A percentile compares a stretch with the other conserved stretches of the same genome.
These are phyloP conservation scores for Pantherophis vulpinus DNA, from an alignment of 2,797 vertebrate genomes.

Conservation along the genomic window DNA sequence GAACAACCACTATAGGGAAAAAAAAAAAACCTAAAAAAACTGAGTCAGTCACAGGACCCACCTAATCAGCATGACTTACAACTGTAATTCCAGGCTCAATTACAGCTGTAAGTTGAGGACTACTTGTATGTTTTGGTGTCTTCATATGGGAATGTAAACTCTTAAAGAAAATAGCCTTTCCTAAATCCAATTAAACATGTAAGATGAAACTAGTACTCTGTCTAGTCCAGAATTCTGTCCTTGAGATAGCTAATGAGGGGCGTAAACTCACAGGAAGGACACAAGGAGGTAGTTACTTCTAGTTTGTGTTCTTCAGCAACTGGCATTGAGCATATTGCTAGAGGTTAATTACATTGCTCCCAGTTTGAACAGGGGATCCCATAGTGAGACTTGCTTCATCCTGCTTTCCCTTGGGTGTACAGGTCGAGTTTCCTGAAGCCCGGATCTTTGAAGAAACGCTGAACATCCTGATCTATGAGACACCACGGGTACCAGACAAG, in stretches of 20 bases:
- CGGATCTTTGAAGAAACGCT: conserved; percentile 91
- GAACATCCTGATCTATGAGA: conserved; percentile 90
- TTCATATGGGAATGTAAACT: neutral
- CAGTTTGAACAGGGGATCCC: neutral
- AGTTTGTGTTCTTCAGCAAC: neutral
- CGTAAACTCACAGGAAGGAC: neutral
- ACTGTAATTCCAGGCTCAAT: neutral
- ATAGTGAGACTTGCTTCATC: neutral
- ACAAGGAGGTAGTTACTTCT: neutral
- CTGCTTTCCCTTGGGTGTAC: conserved; percentile 13
- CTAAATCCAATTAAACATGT: neutral
- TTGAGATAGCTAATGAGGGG: neutral
- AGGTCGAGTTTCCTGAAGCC: conserved; percentile 91
- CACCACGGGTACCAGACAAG: conserved; percentile 74
- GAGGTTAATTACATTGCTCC: neutral
- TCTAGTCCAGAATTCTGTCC: neutral
- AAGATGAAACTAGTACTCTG: neutral
- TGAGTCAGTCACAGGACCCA: neutral
- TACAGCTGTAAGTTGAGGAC: neutral
- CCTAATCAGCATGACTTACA: neutral
- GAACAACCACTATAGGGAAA: neutral
- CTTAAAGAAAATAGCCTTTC: neutral
- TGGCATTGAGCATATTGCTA: neutral
- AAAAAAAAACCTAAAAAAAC: neutral
- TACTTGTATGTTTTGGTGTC: neutral